Evolutionary conservation across 2,888 invertebrate genomes (phyloP).

Genomic region (Athalia cordata): DNA sequence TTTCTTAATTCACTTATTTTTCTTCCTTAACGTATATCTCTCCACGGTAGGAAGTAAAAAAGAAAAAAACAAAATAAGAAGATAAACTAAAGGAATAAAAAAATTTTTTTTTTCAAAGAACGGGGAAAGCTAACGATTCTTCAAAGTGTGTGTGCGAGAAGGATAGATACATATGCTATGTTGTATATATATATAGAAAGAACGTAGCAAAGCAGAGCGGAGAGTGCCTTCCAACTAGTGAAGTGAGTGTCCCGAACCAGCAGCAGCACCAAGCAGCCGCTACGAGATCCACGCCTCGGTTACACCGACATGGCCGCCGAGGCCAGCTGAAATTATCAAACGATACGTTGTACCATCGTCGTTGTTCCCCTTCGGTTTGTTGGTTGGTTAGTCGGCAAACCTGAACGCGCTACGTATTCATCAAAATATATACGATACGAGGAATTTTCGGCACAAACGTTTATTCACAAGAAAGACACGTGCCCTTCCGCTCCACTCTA

Average conservation of each 20-base stretch:
- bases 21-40: too few relatives aligned
- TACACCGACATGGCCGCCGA: constrained; percentile 70
- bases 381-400: too few relatives aligned
- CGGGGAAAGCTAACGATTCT: too few relatives aligned
- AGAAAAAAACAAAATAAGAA: too few relatives aligned
- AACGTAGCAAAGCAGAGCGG: constrained; percentile 40
- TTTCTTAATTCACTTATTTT: too few relatives aligned
- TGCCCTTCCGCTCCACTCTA: constrained; percentile 18
- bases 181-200: not conserved
- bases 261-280: constrained; percentile 46
- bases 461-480: not conserved
- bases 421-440: too few relatives aligned
- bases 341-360: constrained; percentile 32
- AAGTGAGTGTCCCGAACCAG: constrained; percentile 48
- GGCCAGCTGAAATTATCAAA: constrained; percentile 68
- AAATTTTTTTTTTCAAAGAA: not conserved
- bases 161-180: too few relatives aligned
- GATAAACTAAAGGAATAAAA: not conserved
- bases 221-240: constrained; percentile 44
- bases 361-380: too few relatives aligned
- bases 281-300: constrained; percentile 51
- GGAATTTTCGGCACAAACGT: not conserved
- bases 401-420: too few relatives aligned
- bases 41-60: too few relatives aligned
- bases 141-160: too few relatives aligned